A percentile compares a stretch with the other conserved stretches of the same genome.
Conservation (phyloP, 2,797 vertebrate genomes). For the Gastrophryne carolinensis region DNA sequence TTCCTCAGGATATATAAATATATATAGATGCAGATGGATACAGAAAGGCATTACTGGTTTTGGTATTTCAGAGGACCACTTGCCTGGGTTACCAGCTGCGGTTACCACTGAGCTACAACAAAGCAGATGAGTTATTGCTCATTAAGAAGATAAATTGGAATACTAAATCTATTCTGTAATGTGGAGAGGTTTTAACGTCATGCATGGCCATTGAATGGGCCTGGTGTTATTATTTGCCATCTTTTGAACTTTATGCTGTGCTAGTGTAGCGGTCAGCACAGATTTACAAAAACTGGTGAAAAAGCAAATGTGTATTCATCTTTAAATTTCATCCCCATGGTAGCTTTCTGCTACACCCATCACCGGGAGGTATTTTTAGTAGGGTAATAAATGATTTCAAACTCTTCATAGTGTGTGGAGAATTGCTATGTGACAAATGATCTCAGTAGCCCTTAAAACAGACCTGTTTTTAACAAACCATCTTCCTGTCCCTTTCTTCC, state of each 20-base stretch:
- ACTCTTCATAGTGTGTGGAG: neutral
- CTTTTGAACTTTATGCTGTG: too few relatives aligned
- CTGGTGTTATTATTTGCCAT: neutral
- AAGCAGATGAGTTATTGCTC: conserved; percentile 43
- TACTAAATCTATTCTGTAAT: conserved; percentile 35
- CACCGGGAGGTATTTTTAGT: too few relatives aligned
- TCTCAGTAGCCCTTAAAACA: neutral
- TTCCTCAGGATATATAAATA: too few relatives aligned
- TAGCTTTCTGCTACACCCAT: too few relatives aligned
- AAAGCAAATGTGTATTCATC: too few relatives aligned
- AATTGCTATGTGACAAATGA: neutral
- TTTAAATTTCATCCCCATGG: too few relatives aligned
- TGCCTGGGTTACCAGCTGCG: conserved; percentile 31
- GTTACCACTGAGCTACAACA: conserved; percentile 33
- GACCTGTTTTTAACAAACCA: too few relatives aligned
- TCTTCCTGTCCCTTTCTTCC: too few relatives aligned
- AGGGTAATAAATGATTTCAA: too few relatives aligned
- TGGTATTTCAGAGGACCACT: conserved; percentile 21
- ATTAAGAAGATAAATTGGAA: conserved; percentile 43
- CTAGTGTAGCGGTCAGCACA: too few relatives aligned
- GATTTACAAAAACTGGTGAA: too few relatives aligned
- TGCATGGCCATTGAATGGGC: neutral
- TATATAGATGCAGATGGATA: too few relatives aligned
- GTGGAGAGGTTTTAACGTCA: conserved; percentile 5
- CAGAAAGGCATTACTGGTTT: neutral